Conservation (phyloP, 1,140 invertebrate species). For the Lasioglossum baleicum region DNA sequence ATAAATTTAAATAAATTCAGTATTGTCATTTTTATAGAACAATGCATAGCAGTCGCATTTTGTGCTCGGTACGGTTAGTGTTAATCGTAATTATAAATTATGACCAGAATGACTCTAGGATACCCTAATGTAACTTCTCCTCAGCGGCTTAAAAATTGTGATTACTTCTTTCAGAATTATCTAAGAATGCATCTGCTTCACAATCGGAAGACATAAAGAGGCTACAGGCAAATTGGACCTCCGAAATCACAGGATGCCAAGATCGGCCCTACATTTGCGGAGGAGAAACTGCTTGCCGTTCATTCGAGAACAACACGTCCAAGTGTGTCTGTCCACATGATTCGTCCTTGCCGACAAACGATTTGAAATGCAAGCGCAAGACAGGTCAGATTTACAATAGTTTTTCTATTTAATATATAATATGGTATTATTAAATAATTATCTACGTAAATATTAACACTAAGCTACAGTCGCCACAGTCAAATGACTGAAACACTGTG, state of each 20-base stretch:
- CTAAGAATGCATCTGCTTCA: constrained; percentile 13
- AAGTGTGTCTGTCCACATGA: constrained; percentile 86
- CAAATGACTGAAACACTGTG: too few species aligned
- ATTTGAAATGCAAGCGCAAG: constrained; percentile 83
- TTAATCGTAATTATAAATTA: too few species aligned
- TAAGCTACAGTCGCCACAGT: too few species aligned
- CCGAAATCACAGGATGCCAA: constrained; percentile 65
- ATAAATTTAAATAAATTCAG: too few species aligned
- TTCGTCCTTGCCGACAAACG: constrained; percentile 81
- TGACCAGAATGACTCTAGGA: too few species aligned
- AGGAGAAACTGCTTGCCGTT: constrained; percentile 82
- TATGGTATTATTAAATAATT: too few species aligned
- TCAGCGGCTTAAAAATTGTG: too few species aligned
- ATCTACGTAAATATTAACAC: too few species aligned
- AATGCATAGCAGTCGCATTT: too few species aligned
- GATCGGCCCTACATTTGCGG: constrained; percentile 81
- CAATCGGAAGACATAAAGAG: constrained; percentile 52
- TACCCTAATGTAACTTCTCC: too few species aligned
- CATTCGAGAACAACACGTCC: constrained; percentile 78
- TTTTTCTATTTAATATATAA: neutral
- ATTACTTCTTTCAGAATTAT: constrained; percentile 49
- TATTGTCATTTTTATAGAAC: too few species aligned
- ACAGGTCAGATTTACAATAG: constrained; percentile 76
- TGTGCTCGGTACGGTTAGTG: too few species aligned
- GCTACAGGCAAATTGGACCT: constrained; percentile 38